Base-by-base conservation (phyloP, 2,888 invertebrate genomes). In the Trachelus iudaicus region DNA sequence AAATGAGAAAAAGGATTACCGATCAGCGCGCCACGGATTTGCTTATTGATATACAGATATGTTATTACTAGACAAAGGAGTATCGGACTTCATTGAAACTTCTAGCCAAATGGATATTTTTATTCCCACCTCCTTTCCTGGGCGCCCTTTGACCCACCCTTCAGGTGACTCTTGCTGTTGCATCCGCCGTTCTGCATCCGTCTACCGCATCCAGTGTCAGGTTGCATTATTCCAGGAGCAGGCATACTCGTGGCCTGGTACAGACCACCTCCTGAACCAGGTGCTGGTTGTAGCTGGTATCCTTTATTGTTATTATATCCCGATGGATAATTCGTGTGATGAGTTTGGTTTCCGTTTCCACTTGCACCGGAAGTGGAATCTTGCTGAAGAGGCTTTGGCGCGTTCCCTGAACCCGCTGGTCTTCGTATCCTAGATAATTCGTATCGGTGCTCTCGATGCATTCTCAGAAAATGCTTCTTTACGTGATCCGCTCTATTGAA, bases 401-500 rank as follows among this genome's bases (percentile, higher is more conserved):
- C 71, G 11, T 69, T 75, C 37, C 75, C 77, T 0, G 88, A 81
- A 3, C 87, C 87, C 4, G 84, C 87, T 84, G 95, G 94, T 82
- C 95, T 93, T 79, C 96, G 93, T 87, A 97, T 97, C 89, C 96
- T 94, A 87, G 96, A 96, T 79, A 97, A 93, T 88, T 98, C 97
- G 90, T 98, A 98, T 1, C 95, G 95, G 90, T 97, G 95, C 86
- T 97, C 98, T 73, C 97, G 94, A 89, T 98, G 98, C 97, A 98
- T 98, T 84, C 98, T 94, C 83, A 97, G 93, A 88, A 98, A 98
- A 92, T 98, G 98, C 89, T 98, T 98, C 92, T 98, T 98, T 73
- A 98, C 98, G 90, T 98, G 98, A 92, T 98, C 98, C 69, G 98
- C 98, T 76, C 98, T 94, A 92, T 98, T 98, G 92, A 98, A 98